Conservation (phyloP, 2,113 vertebrate species). For the Anhinga anhinga region DNA sequence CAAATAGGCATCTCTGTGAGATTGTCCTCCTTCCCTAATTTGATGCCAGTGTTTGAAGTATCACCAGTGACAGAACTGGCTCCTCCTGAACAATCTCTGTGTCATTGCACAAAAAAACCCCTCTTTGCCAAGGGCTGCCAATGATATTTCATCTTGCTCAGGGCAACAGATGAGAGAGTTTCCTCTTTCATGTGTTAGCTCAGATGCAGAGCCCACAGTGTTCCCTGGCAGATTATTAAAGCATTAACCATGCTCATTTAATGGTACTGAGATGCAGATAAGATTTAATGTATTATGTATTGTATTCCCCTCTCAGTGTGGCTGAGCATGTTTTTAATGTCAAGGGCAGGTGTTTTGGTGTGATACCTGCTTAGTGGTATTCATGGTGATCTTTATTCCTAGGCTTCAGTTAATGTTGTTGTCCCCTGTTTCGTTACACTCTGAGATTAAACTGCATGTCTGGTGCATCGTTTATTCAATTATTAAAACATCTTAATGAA, state of each 20-base stretch:
- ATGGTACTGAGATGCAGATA: conserved; percentile 49
- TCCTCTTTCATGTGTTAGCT: conserved; percentile 14
- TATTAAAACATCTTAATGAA: conserved; percentile 41
- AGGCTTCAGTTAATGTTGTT: neutral
- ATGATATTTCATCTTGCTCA: neutral
- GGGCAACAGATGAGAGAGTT: conserved; percentile 26
- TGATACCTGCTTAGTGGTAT: conserved; percentile 37
- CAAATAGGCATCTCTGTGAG: neutral
- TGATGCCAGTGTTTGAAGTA: neutral
- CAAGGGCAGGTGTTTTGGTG: conserved; percentile 18
- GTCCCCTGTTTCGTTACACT: neutral
- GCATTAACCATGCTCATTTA: conserved; percentile 38
- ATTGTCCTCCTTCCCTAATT: neutral
- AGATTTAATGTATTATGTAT: neutral
- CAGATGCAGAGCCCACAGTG: neutral
- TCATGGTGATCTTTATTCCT: conserved; percentile 44
- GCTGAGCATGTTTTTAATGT: conserved; percentile 10
- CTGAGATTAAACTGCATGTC: neutral
- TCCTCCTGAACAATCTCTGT: neutral
- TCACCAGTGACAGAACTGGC: neutral
- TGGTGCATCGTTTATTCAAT: conserved; percentile 25
- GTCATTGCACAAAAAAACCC: neutral
- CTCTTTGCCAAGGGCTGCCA: neutral
- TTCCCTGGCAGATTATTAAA: conserved; percentile 49
- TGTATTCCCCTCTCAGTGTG: neutral